A percentile compares a stretch with the other conserved stretches of the same genome.
phyloP scores from a whole-genome alignment of 2,113 vertebrate genomes.

The Xiphorhynchus elegans region DNA sequence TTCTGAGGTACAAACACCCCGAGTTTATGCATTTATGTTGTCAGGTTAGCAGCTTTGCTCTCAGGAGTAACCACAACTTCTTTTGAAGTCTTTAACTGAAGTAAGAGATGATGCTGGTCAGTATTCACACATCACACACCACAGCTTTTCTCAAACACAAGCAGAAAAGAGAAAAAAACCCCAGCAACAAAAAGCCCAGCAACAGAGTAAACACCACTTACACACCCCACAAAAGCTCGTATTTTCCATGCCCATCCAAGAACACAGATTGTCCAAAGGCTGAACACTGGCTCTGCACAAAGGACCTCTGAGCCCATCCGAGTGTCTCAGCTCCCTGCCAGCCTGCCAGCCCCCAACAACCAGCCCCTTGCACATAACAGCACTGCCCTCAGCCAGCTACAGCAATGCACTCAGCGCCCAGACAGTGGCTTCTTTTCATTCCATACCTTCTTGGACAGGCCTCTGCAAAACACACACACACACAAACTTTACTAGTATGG shows the following conservation, averaged over 20 bases:
- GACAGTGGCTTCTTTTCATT: neutral
- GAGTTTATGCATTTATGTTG: neutral
- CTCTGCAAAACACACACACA: neutral
- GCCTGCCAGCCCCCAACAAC: neutral
- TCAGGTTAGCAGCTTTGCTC: neutral
- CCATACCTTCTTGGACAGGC: neutral
- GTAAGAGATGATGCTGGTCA: neutral
- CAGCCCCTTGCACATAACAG: neutral
- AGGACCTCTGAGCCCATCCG: neutral
- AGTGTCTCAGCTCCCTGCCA: neutral
- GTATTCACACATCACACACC: neutral
- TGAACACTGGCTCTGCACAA: neutral
- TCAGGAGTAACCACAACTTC: neutral
- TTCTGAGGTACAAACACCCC: neutral
- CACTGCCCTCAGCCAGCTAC: neutral
- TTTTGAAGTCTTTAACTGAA: constrained; percentile 10
- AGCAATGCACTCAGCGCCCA: neutral
- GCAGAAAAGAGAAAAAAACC: neutral
- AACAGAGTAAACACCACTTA: neutral
- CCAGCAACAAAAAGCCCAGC: neutral
- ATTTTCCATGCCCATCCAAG: neutral
- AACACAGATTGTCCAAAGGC: neutral
- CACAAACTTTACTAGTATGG: fast-evolving
- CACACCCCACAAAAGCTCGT: neutral
- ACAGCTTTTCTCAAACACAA: neutral